Base-by-base conservation (phyloP, 2,113 vertebrate species). In the Cyprinodon variegatus region DNA sequence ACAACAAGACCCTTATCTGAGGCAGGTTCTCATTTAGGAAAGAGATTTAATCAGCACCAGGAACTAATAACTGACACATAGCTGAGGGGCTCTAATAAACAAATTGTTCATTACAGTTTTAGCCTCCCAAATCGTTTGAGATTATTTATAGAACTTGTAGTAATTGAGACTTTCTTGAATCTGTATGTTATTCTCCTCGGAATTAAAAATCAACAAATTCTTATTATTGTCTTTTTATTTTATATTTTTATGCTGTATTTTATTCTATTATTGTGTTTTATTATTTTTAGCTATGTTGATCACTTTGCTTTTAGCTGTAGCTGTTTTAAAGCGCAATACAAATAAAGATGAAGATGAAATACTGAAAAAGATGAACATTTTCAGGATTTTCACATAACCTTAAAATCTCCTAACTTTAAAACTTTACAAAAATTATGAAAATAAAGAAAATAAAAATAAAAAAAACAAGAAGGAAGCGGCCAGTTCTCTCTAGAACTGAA, bases 11-110 rank as follows among this genome's bases (percentile, higher is more conserved):
- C 70, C 62, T 43, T 83, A 67, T 77, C 68, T 63, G 80, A 87
- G 76, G 68, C 76, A 79, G 73, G 59, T 79, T 81, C 81, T 91
- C 83, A 87, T 88, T 90, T 91, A 87, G 73, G 66, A 73, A 85
- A 75, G 38, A 89, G 72, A 86, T 62, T 82, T 76, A 87, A 89
- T 76, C 46, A 76, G 77, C 74, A 79, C 85, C 61, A 61, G 36
- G 53, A 50, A 79, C 81, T 76, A 70, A 65, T 57, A 78, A 72
- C 67, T 73, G 71, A 83, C 62, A 80, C 61, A 72, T 59, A 38
- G 70, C 45, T 65, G 45, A 68, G 17, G 50, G 67, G 59, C 65
- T 76, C 29, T 37, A 3, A 70, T 82, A 65, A 76, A 60, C 46
- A 59, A 57, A 40, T 39, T 79, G 71, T 89, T 83, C 90, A 77